phyloP scores from a whole-genome alignment of 2,113 vertebrate species.

The Proterorhinus semilunaris region DNA sequence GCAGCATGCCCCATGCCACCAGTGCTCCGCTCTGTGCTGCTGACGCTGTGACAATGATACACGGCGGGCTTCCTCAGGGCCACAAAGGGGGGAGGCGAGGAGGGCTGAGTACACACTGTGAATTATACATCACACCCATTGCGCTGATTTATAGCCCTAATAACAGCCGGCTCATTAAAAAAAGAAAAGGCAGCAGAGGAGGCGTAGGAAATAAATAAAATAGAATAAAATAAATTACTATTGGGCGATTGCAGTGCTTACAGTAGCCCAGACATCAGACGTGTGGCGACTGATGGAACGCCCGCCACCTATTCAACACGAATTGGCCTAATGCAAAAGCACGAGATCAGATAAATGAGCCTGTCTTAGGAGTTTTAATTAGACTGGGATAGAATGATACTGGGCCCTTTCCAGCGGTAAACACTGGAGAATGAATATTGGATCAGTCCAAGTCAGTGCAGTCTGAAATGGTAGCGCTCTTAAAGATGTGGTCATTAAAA shows the following conservation, averaged over 20 bases:
- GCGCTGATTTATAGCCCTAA: conserved; percentile 99
- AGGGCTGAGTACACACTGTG: conserved; percentile 98
- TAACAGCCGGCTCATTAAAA: conserved; percentile 99
- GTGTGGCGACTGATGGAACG: conserved; percentile 71
- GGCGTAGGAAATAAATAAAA: conserved; percentile 69
- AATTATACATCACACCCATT: conserved; percentile 99
- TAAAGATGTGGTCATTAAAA: conserved; percentile 5
- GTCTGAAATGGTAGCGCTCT: neutral
- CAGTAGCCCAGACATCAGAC: conserved; percentile 90
- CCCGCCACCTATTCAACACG: conserved; percentile 67
- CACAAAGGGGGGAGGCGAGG: conserved; percentile 90
- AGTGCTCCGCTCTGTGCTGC: conserved; percentile 55
- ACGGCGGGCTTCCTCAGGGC: conserved; percentile 94
- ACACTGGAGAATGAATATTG: conserved; percentile 38
- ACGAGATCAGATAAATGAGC: conserved; percentile 81
- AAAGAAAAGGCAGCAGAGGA: conserved; percentile 77
- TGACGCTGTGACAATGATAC: conserved; percentile 90
- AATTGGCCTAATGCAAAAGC: conserved; percentile 93
- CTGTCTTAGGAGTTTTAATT: conserved; percentile 79
- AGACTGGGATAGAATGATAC: conserved; percentile 52
- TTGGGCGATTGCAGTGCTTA: conserved; percentile 84
- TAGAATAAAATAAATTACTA: conserved; percentile 81
- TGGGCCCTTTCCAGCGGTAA: conserved; percentile 27
- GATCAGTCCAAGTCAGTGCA: conserved; percentile 38
- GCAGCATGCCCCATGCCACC: conserved; percentile 23